Evolutionary conservation across 2,888 invertebrate species (phyloP), one percentile per base, ranked within the genome.

Genomic region (Pandemis heparana): DNA sequence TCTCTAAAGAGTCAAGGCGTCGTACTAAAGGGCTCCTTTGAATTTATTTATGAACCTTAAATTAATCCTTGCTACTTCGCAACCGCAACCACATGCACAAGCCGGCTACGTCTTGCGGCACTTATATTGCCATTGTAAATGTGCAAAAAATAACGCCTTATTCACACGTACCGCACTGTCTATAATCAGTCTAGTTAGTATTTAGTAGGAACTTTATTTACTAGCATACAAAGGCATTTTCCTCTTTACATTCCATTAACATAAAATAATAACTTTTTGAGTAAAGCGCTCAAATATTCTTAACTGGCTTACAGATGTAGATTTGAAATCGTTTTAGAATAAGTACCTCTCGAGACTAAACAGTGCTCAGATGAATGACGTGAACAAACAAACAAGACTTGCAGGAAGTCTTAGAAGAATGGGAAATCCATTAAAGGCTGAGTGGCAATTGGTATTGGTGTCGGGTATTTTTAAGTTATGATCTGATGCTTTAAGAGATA

Each of bases 391-490:
- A 74, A 65, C 65, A 41, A 12, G 43, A n/a, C 6, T 39, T 18
- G 14, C 59, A 60, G 70, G 74, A 70, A 65, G 43, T 41, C 9
- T 16, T n/a, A 56, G 46, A 67, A 39, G 46, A 69, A 73, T 48
- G 68, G 68, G 41, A 48, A 69, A 68, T 64, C 68, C 48, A 43
- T 63, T 73, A 69, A 64, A 73, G 69, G 68, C 73, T 59, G 60
- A 71, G 23, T 59, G 73, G 46, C 39, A 41, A 61, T 61, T 66
- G 51, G 66, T 68, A 68, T 68, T 68, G 68, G 68, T 9, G 56
- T 53, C 46, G 23, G 63, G n/a, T 64, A 73, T 69, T 73, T 67
- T 63, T 63, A 56, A 46, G 5, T 68, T 51, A 16, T 4, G 16
- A 16, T 56, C 23, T 1, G 10, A 56, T 23, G n/a, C 10, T 7